A percentile compares a stretch with the other conserved stretches of the same genome.
Evolutionary conservation across 2,113 vertebrate species (phyloP).

Genomic region (Myiagra hebetior): DNA sequence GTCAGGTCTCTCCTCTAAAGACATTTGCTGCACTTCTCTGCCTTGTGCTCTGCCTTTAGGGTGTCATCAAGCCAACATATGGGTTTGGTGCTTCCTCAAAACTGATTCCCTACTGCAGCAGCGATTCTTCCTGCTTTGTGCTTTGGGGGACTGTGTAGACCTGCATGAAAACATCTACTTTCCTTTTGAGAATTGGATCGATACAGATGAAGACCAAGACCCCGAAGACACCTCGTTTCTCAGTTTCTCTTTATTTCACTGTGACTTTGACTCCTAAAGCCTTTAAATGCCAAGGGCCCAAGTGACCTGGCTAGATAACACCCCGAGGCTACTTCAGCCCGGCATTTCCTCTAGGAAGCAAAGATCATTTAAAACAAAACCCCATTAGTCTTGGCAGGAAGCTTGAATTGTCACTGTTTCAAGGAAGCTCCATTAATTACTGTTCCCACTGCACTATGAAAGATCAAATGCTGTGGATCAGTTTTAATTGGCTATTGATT

Average conservation of each 20-base stretch:
- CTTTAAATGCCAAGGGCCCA: not conserved
- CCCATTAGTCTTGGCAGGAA: conserved; percentile 41
- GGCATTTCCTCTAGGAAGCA: not conserved
- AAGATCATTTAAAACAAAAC: conserved; percentile 22
- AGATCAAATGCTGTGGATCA: conserved; percentile 60
- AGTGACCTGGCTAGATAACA: conserved; percentile 4
- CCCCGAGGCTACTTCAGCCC: not conserved
- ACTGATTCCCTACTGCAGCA: not conserved
- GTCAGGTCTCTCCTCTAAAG: not conserved
- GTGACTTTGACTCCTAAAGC: not conserved
- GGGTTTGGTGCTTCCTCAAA: not conserved
- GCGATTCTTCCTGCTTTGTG: not conserved
- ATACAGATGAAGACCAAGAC: not conserved
- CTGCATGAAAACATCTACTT: not conserved
- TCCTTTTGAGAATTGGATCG: not conserved
- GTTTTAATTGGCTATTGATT: conserved; percentile 72
- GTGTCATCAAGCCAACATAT: not conserved
- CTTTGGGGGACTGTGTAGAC: not conserved
- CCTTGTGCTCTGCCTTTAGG: not conserved
- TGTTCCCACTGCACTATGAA: conserved; percentile 45
- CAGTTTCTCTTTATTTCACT: not conserved
- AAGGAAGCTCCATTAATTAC: conserved; percentile 59
- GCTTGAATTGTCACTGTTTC: conserved; percentile 42
- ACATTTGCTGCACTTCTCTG: not conserved
- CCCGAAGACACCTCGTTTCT: not conserved